Percentiles rank a stretch among this genome's conserved stretches.
Conservation (phyloP, 53 echinoderm and acorn worm species). For the Apostichopus leukothele region DNA sequence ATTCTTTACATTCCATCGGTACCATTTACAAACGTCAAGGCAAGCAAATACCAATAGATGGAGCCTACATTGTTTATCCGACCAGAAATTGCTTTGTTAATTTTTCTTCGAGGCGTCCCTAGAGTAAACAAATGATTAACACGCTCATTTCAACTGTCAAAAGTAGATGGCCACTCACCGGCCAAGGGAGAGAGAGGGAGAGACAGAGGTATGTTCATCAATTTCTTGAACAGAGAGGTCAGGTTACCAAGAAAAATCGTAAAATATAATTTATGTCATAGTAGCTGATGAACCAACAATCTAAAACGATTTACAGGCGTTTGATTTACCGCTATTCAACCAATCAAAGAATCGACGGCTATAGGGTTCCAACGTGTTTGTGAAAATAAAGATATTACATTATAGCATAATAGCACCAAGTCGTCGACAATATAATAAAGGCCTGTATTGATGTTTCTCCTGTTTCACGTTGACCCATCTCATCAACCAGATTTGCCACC, state of each 20-base stretch:
- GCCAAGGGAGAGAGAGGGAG: background rate
- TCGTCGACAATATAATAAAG: background rate
- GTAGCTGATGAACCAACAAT: background rate
- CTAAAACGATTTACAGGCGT: background rate
- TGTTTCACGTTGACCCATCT: background rate
- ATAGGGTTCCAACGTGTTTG: background rate
- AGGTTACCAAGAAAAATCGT: background rate
- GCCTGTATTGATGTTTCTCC: background rate
- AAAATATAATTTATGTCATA: background rate
- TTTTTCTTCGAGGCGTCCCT: slow-evolving; percentile 17
- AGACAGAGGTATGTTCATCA: background rate
- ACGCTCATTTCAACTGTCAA: slow-evolving; percentile 36
- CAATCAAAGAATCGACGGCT: background rate
- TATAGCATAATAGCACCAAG: background rate
- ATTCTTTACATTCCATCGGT: slow-evolving; percentile 25
- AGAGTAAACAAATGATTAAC: slow-evolving; percentile 42
- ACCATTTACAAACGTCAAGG: slow-evolving; percentile 18
- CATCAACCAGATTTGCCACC: background rate
- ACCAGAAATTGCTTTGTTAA: slow-evolving; percentile 1
- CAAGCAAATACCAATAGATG: slow-evolving; percentile 1
- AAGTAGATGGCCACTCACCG: slow-evolving; percentile 27
- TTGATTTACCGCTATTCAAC: background rate
- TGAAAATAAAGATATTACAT: background rate
- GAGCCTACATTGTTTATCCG: slow-evolving; percentile 27
- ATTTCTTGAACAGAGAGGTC: background rate